These are phyloP conservation scores for Poecile montanus DNA, from an alignment of 2,797 vertebrate genomes.

Conservation along the genomic window DNA sequence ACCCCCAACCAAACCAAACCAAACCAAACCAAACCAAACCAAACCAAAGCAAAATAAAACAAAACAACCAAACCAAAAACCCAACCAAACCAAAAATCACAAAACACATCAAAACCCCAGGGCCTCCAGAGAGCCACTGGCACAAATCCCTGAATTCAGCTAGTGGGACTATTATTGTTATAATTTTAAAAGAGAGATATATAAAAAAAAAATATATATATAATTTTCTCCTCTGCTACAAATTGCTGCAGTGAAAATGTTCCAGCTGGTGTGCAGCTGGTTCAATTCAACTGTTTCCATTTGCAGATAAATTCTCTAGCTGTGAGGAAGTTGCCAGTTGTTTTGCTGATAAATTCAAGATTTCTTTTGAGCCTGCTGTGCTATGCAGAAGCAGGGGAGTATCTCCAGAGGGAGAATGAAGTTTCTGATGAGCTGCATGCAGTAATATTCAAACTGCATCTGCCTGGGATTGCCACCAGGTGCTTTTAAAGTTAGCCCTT, in stretches of 20 bases:
- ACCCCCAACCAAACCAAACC: background rate
- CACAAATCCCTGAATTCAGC: background rate
- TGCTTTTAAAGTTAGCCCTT: background rate
- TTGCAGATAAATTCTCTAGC: conserved; percentile 4
- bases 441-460: background rate
- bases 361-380: background rate
- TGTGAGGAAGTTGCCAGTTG: conserved; percentile 19
- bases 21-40: background rate
- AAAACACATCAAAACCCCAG: background rate
- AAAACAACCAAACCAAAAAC: background rate
- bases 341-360: conserved; percentile 34
- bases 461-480: background rate
- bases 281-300: conserved; percentile 11
- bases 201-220: background rate
- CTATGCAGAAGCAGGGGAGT: background rate
- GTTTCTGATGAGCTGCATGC: background rate
- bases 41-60: background rate
- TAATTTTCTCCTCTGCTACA: background rate
- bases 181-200: background rate
- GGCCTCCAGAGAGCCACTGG: background rate
- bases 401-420: background rate
- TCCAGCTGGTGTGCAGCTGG: conserved; percentile 46
- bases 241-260: conserved; percentile 18
- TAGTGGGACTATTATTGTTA: background rate
- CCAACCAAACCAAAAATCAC: background rate